Evolutionary conservation across 2,113 vertebrate species (phyloP).

Genomic region (western clawed frog (Xenopus tropicalis)): UCB_Xtro_10.0 CM004446.2:94720001-94720500

Average conservation of each 20-base stretch:
- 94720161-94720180: background rate
- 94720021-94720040: slow-evolving; percentile 37
- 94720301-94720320: too few relatives aligned
- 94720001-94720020: slow-evolving; percentile 40
- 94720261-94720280: too few relatives aligned
- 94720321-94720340: too few relatives aligned
- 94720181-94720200: slow-evolving; percentile 15
- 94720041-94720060: slow-evolving; percentile 35
- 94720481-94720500: too few relatives aligned
- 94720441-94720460: too few relatives aligned
- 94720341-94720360: too few relatives aligned
- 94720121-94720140: background rate
- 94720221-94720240: background rate
- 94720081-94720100: slow-evolving; percentile 13
- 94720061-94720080: slow-evolving; percentile 27
- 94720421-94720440: too few relatives aligned
- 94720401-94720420: too few relatives aligned
- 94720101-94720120: slow-evolving; percentile 19
- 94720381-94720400: too few relatives aligned
- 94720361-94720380: too few relatives aligned
- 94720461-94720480: too few relatives aligned
- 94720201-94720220: background rate
- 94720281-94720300: too few relatives aligned
- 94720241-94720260: background rate
- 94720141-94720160: background rate